A percentile compares a stretch with the other conserved stretches of the same genome.
Evolutionary conservation across 2,888 invertebrate species (phyloP).

Genomic region (Agrotis exclamationis): DNA sequence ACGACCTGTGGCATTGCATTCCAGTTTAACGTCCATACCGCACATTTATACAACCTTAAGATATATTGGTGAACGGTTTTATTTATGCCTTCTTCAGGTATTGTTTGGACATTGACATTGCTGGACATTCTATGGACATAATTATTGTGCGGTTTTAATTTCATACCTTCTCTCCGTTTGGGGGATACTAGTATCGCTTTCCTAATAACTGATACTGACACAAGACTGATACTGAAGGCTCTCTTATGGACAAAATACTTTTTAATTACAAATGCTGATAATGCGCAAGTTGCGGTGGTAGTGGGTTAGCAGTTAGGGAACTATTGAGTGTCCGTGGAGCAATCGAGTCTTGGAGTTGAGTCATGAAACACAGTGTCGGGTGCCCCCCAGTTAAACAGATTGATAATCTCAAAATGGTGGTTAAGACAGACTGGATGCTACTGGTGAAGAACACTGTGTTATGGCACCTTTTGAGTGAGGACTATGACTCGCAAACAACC

Average conservation of each 20-base stretch:
- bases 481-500: too few relatives aligned
- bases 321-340: too few relatives aligned
- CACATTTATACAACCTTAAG: conserved; percentile 74
- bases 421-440: not conserved
- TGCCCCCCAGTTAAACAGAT: too few relatives aligned
- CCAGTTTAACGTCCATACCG: conserved; percentile 76
- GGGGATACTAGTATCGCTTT: too few relatives aligned
- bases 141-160: too few relatives aligned
- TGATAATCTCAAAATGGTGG: too few relatives aligned
- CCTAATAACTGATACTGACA: not conserved
- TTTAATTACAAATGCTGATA: not conserved
- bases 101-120: too few relatives aligned
- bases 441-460: not conserved
- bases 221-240: too few relatives aligned
- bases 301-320: not conserved
- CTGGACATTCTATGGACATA: not conserved
- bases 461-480: not conserved
- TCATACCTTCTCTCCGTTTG: not conserved
- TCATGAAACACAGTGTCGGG: too few relatives aligned
- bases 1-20: conserved; percentile 90
- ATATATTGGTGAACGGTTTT: conserved; percentile 69
- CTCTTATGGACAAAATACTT: not conserved
- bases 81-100: conserved; percentile 53
- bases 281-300: not conserved
- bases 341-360: not conserved